phyloP scores from a whole-genome alignment of 2,888 invertebrate genomes.

The Encarsia formosa region DNA sequence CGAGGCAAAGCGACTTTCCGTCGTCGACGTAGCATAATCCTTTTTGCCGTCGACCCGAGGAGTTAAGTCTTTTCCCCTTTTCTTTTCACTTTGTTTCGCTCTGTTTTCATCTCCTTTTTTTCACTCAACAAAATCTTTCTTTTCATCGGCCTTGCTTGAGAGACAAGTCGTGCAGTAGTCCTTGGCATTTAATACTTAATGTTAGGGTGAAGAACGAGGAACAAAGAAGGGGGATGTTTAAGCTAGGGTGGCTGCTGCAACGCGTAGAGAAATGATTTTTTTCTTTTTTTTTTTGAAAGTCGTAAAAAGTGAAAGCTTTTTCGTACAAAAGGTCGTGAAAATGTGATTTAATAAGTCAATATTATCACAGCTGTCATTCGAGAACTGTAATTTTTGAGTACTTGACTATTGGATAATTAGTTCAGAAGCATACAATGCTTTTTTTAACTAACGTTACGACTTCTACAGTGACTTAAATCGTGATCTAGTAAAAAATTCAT shows the following conservation, averaged over 20 bases:
- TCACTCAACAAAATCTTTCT: background rate
- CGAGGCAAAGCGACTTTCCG: conserved; percentile 8
- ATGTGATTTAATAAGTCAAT: too few species aligned
- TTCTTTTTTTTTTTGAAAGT: background rate
- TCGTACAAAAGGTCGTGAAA: too few species aligned
- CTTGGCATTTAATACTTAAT: conserved; percentile 14
- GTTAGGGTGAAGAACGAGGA: conserved; percentile 1
- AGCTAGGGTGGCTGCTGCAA: background rate
- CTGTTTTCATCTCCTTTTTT: background rate
- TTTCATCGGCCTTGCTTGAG: conserved; percentile 14
- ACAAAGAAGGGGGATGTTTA: background rate
- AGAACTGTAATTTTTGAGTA: too few species aligned
- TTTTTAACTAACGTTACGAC: too few species aligned
- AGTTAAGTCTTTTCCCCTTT: background rate
- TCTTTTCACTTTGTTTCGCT: conserved; percentile 1
- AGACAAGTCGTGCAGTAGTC: background rate
- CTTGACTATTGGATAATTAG: too few species aligned
- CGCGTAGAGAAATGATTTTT: background rate
- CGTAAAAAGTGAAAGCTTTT: background rate
- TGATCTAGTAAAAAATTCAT: too few species aligned
- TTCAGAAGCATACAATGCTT: too few species aligned
- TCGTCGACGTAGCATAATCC: conserved; percentile 16
- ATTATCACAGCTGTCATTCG: too few species aligned
- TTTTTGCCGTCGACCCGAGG: conserved; percentile 10
- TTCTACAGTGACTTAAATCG: too few species aligned